A percentile compares a stretch with the other conserved stretches of the same genome.
These are phyloP conservation scores for Irena cyanogastra DNA, from an alignment of 2,113 vertebrate species.

Conservation along the genomic window DNA sequence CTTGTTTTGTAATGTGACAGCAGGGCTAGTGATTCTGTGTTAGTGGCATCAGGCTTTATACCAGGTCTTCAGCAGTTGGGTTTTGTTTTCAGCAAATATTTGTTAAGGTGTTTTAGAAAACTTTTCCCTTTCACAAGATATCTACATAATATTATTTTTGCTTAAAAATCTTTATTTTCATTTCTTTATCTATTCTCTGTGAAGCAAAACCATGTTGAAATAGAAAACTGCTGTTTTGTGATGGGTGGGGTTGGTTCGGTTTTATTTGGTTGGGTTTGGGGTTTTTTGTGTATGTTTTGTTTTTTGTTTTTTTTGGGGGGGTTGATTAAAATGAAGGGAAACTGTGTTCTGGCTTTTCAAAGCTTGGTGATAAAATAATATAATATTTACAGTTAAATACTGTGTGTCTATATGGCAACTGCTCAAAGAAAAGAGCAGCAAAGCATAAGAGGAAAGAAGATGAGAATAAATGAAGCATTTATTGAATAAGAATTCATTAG, in stretches of 20 bases:
- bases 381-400: not conserved
- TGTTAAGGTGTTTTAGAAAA: not conserved
- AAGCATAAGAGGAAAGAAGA: not conserved
- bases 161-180: not conserved
- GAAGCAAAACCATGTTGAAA: not conserved
- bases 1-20: not conserved
- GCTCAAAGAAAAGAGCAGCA: not conserved
- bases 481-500: not conserved
- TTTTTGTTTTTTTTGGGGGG: not conserved
- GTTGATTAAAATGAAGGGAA: not conserved
- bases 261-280: not conserved
- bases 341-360: not conserved
- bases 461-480: not conserved
- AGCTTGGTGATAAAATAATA: not conserved
- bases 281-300: not conserved
- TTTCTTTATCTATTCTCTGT: not conserved
- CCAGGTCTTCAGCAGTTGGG: not conserved
- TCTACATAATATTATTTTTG: not conserved
- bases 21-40: not conserved
- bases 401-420: not conserved
- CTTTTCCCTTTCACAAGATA: not conserved
- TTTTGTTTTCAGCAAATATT: not conserved
- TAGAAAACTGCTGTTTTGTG: not conserved
- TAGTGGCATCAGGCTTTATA: not conserved
- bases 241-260: rapidly evolving